Conservation (phyloP, 2,113 vertebrate species). For the Pterocles gutturalis region DNA sequence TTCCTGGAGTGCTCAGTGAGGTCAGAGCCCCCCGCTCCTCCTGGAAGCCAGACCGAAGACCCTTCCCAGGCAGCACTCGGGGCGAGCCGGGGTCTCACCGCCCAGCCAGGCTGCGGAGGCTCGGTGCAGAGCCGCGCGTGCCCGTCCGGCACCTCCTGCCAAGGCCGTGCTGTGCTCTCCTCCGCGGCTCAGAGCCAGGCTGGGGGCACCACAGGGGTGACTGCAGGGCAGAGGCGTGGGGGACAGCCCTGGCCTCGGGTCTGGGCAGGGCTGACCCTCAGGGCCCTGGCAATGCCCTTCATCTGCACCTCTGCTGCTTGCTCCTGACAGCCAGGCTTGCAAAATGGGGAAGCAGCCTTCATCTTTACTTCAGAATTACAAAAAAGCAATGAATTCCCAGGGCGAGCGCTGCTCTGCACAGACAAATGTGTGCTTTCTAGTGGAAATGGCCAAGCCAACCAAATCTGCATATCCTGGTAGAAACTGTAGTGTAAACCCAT, state of each 20-base stretch:
- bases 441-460: background rate
- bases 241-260: background rate
- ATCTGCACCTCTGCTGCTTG: background rate
- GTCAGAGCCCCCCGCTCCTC: background rate
- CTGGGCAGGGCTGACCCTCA: background rate
- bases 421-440: background rate
- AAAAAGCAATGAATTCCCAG: background rate
- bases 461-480: background rate
- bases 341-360: background rate
- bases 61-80: background rate
- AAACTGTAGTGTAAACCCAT: background rate
- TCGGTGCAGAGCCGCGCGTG: rapidly evolving
- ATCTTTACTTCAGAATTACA: background rate
- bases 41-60: background rate
- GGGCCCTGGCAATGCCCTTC: background rate
- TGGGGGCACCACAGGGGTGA: rapidly evolving
- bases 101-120: background rate
- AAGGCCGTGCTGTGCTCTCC: background rate
- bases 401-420: background rate
- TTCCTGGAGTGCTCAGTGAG: background rate
- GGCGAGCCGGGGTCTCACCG: rapidly evolving
- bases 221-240: background rate
- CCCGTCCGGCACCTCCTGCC: rapidly evolving
- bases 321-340: background rate
- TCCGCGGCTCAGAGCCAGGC: rapidly evolving